A percentile compares a stretch with the other conserved stretches of the same genome.
phyloP scores from a whole-genome alignment of 2,888 invertebrate genomes.

The Neuroscelio doddi region DNA sequence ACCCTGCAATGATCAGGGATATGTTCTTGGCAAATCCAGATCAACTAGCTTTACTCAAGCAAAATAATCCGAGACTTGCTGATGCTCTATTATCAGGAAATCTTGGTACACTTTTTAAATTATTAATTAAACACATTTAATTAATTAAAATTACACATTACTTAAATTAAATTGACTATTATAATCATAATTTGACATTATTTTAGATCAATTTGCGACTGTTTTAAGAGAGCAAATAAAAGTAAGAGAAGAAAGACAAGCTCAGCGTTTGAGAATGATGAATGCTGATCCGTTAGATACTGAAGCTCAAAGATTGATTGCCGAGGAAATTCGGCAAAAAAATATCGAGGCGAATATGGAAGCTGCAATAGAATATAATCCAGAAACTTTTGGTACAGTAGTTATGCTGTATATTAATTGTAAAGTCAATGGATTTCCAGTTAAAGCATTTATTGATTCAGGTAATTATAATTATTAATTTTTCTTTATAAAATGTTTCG shows the following conservation, averaged over 20 bases:
- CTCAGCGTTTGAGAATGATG: conserved; percentile 89
- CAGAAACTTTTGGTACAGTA: conserved; percentile 98
- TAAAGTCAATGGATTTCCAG: conserved; percentile 95
- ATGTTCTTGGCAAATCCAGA: conserved; percentile 93
- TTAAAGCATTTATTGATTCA: conserved; percentile 99
- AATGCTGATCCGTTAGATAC: conserved; percentile 96
- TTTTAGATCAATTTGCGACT: conserved; percentile 83
- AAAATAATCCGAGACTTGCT: conserved; percentile 93
- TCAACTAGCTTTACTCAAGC: conserved; percentile 90
- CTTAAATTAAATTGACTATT: too few species aligned
- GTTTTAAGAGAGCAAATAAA: conserved; percentile 88
- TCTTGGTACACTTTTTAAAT: conserved; percentile 82
- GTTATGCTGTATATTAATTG: conserved; percentile 99
- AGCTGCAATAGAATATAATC: conserved; percentile 98
- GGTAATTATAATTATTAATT: conserved; percentile 72
- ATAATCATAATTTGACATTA: conserved; percentile 25
- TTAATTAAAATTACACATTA: too few species aligned
- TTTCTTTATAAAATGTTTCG: conserved; percentile 3
- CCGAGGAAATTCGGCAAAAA: conserved; percentile 95
- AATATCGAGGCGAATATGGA: conserved; percentile 99
- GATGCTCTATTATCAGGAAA: conserved; percentile 91
- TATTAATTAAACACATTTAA: too few species aligned
- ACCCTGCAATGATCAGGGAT: conserved; percentile 87
- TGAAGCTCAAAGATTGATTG: conserved; percentile 94
- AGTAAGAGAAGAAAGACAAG: conserved; percentile 86